These are phyloP conservation scores for Fopius arisanus DNA, from an alignment of 1,140 invertebrate genomes.

Conservation along the genomic window DNA sequence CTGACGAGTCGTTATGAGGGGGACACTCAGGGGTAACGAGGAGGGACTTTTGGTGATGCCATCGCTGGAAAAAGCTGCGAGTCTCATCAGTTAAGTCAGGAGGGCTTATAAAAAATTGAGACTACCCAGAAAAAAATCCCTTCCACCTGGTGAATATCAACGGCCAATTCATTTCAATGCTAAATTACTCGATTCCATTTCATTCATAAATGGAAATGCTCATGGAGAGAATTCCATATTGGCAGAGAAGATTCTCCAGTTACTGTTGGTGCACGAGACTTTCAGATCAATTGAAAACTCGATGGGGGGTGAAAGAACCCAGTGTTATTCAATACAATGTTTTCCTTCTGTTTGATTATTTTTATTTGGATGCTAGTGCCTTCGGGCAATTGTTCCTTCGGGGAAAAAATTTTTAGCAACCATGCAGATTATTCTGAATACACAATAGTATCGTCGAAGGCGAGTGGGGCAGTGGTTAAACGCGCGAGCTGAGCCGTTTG, in stretches of 20 bases:
- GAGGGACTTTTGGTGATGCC: neutral
- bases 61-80: neutral
- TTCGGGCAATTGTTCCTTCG: neutral
- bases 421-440: neutral
- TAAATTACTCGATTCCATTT: neutral
- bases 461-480: neutral
- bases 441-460: neutral
- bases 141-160: neutral
- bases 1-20: slow-evolving; percentile 20
- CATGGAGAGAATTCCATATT: neutral
- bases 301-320: neutral
- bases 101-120: neutral
- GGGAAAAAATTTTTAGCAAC: neutral
- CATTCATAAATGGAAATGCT: neutral
- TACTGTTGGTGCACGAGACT: neutral
- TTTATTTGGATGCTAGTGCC: neutral
- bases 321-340: slow-evolving; percentile 1
- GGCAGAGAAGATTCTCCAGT: neutral
- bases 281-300: neutral
- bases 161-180: neutral
- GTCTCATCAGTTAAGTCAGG: neutral
- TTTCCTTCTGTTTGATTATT: neutral
- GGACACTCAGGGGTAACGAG: neutral
- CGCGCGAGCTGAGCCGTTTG: slow-evolving; percentile 32
- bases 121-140: neutral